Evolutionary conservation across 2,113 vertebrate species (phyloP).

Genomic region (Alouatta palliata): DNA sequence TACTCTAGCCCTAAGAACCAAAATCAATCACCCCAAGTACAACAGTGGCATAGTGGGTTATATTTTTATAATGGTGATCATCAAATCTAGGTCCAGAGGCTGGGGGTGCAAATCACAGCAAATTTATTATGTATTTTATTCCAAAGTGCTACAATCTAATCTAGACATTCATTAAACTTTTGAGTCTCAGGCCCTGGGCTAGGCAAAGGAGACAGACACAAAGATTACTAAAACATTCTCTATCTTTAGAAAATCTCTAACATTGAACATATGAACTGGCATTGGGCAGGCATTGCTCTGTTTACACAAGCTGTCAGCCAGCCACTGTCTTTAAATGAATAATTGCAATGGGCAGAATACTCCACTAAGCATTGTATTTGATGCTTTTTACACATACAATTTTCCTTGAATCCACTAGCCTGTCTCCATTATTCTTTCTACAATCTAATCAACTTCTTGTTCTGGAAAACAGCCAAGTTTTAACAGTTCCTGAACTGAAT

Average conservation of each 20-base stretch:
- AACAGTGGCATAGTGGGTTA: not conserved
- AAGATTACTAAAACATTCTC: not conserved
- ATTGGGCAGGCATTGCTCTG: not conserved
- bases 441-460: slow-evolving; percentile 39
- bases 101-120: not conserved
- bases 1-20: not conserved
- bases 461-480: slow-evolving; percentile 56
- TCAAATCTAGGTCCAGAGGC: not conserved
- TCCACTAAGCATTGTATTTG: not conserved
- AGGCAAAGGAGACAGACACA: not conserved
- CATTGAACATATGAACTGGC: not conserved
- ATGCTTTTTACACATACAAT: not conserved
- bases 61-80: not conserved
- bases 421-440: slow-evolving; percentile 43
- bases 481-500: slow-evolving; percentile 38
- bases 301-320: not conserved
- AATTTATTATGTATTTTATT: not conserved
- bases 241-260: slow-evolving; percentile 1
- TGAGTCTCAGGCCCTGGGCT: not conserved
- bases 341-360: not conserved
- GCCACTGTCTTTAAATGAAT: not conserved
- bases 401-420: slow-evolving; percentile 40
- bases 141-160: not conserved
- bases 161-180: not conserved
- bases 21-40: not conserved